Conservation (phyloP, 2,888 invertebrate genomes). For the Eulithis prunata region DNA sequence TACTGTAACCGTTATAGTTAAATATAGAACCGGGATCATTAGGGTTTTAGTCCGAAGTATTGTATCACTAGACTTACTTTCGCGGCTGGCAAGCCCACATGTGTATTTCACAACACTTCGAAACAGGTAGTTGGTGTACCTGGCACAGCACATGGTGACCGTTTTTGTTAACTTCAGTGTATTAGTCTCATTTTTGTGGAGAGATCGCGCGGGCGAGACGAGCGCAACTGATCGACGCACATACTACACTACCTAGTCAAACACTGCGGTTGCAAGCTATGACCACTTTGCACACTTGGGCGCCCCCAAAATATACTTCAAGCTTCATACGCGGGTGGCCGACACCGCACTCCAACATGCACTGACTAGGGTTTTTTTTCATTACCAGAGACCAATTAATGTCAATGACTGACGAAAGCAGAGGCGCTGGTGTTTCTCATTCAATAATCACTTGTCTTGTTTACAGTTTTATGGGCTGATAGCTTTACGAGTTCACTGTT, state of each 20-base stretch:
- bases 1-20: conserved; percentile 51
- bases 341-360: conserved; percentile 62
- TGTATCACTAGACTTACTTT: conserved; percentile 68
- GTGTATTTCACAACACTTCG: conserved; percentile 80
- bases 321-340: conserved; percentile 55
- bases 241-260: conserved; percentile 71
- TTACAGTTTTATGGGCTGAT: conserved; percentile 48
- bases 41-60: conserved; percentile 10
- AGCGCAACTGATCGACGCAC: conserved; percentile 65
- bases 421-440: conserved; percentile 63
- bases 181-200: conserved; percentile 69
- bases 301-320: conserved; percentile 65
- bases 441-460: conserved; percentile 56
- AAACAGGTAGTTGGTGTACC: conserved; percentile 75
- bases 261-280: conserved; percentile 51
- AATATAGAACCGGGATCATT: conserved; percentile 53
- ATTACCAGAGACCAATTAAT: conserved; percentile 70
- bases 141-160: conserved; percentile 76
- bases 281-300: conserved; percentile 48
- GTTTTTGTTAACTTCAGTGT: conserved; percentile 60
- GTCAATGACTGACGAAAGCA: conserved; percentile 75
- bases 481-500: conserved; percentile 43
- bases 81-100: conserved; percentile 77
- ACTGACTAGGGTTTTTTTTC: conserved; percentile 74
- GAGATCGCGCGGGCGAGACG: conserved; percentile 52